Conservation (phyloP, 2,888 invertebrate genomes). For the Polymixis flavicincta region DNA sequence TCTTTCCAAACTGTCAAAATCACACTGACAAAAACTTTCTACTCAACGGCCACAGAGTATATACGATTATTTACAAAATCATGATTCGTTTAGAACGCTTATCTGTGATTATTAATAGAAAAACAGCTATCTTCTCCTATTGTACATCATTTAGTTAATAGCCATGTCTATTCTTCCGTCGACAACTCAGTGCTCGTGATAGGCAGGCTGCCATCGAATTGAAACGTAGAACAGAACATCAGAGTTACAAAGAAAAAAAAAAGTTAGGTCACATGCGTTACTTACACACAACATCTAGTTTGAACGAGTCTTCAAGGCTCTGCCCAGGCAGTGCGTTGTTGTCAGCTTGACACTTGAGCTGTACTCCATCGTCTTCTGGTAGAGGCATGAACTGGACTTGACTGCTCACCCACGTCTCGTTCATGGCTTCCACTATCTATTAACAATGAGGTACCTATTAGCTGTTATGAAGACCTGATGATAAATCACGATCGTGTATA, state of each 20-base stretch:
- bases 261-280: conserved; percentile 70
- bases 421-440: conserved; percentile 92
- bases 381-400: conserved; percentile 95
- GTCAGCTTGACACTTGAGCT: conserved; percentile 96
- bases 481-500: neutral
- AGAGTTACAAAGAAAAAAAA: neutral
- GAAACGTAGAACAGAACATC: neutral
- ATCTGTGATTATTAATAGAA: no score
- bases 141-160: no score
- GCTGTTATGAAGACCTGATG: no score
- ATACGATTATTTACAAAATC: no score
- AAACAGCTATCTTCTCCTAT: no score
- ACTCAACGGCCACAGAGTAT: no score
- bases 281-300: conserved; percentile 97
- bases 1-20: no score
- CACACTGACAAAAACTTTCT: no score
- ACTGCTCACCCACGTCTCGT: conserved; percentile 94
- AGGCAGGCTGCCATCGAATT: no score
- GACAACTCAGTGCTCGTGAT: no score
- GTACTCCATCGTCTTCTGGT: conserved; percentile 96
- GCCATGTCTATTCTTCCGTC: no score
- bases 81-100: no score
- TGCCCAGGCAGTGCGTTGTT: conserved; percentile 95
- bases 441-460: neutral
- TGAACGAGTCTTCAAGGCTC: conserved; percentile 95